Evolutionary conservation across 2,888 invertebrate species (phyloP).

Genomic region (Athripsodes cinereus): DNA sequence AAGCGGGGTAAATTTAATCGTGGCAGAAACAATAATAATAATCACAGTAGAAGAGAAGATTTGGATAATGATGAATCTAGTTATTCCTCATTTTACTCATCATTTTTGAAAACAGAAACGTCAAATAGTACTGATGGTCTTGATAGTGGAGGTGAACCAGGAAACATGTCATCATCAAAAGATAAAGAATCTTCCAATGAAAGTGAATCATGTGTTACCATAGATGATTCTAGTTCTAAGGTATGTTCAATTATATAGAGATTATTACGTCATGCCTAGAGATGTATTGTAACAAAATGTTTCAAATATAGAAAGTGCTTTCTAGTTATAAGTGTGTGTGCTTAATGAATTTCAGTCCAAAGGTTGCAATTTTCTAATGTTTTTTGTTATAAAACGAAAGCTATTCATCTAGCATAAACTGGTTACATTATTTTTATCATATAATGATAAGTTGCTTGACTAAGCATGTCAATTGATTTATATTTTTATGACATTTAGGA

Average conservation of each 20-base stretch:
- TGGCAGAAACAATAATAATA: not conserved
- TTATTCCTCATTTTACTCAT: conserved; percentile 65
- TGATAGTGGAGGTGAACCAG: conserved; percentile 34
- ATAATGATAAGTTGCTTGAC: too few species aligned
- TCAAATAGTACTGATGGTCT: conserved; percentile 31
- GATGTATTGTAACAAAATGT: too few species aligned
- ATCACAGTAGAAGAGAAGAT: not conserved
- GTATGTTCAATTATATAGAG: not conserved
- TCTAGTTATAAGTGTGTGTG: too few species aligned
- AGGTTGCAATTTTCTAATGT: too few species aligned
- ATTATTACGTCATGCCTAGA: too few species aligned
- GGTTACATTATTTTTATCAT: too few species aligned
- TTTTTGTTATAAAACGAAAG: too few species aligned
- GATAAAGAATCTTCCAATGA: conserved; percentile 5
- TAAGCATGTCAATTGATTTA: too few species aligned
- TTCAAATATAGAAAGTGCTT: too few species aligned
- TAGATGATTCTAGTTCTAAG: conserved; percentile 3
- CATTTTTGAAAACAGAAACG: conserved; percentile 62
- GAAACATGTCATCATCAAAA: conserved; percentile 26
- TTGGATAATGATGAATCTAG: conserved; percentile 51
- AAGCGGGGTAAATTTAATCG: not conserved
- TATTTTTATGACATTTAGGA: too few species aligned
- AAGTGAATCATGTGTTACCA: conserved; percentile 5
- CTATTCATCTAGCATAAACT: too few species aligned
- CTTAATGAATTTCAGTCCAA: too few species aligned